phyloP scores from a whole-genome alignment of 92 coral and sea anemone genomes.

The Palythoa grandiflora region DNA sequence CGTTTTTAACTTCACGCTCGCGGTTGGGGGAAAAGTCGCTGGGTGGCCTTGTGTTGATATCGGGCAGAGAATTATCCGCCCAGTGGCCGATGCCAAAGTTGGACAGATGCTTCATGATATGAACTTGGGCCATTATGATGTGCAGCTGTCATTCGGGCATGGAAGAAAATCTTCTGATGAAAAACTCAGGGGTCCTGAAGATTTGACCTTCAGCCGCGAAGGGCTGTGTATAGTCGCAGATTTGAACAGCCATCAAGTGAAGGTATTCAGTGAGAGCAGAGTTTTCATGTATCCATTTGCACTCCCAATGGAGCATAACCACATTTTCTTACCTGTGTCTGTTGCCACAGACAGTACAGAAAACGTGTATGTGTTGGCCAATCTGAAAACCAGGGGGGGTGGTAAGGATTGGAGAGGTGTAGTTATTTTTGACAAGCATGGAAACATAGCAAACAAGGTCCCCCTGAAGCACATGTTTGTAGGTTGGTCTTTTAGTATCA shows the following conservation, averaged over 20 bases:
- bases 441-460: not conserved
- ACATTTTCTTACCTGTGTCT: constrained; percentile 37
- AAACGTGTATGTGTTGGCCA: constrained; percentile 26
- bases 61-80: constrained; percentile 26
- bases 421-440: constrained; percentile 28
- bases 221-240: constrained; percentile 33
- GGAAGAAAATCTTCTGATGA: constrained; percentile 11
- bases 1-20: constrained; percentile 5
- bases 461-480: constrained; percentile 31
- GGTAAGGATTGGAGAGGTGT: constrained; percentile 47
- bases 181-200: constrained; percentile 27
- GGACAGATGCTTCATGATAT: constrained; percentile 36
- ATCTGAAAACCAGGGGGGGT: constrained; percentile 3
- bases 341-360: constrained; percentile 24
- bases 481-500: constrained; percentile 38
- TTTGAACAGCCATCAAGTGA: constrained; percentile 8
- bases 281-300: constrained; percentile 13
- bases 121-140: constrained; percentile 13
- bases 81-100: constrained; percentile 34
- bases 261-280: constrained; percentile 15
- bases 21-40: not conserved
- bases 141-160: constrained; percentile 12
- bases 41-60: constrained; percentile 38
- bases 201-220: constrained; percentile 11
- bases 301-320: not conserved